phyloP scores from a whole-genome alignment of 92 coral and sea anemone genomes.

The Zoanthus sansibaricus region DNA sequence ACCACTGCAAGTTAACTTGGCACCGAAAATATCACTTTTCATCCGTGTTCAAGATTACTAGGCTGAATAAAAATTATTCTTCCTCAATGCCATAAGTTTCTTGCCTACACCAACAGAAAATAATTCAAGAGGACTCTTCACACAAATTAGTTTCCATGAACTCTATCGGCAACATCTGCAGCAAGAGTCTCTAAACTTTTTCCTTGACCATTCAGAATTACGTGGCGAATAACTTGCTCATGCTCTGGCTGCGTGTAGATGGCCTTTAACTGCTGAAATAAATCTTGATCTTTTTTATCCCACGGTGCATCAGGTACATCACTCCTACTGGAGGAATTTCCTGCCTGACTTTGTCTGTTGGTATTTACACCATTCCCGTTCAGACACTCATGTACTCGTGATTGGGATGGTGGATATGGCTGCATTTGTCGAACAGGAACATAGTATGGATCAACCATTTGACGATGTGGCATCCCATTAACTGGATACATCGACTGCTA shows the following conservation, averaged over 20 bases:
- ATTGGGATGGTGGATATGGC: conserved; percentile 12
- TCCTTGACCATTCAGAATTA: neutral
- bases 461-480: conserved; percentile 23
- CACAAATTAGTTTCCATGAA: neutral
- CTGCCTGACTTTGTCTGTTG: neutral
- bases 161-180: neutral
- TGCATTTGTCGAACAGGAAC: conserved; percentile 33
- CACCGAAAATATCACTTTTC: too few species aligned
- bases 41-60: too few species aligned
- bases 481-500: conserved; percentile 24
- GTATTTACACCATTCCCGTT: neutral
- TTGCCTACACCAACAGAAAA: neutral
- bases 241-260: conserved; percentile 22
- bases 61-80: too few species aligned
- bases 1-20: too few species aligned
- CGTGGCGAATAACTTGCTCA: neutral
- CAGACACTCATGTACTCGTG: neutral
- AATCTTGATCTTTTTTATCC: conserved; percentile 7
- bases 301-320: conserved; percentile 40
- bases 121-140: neutral
- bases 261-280: conserved; percentile 11
- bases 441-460: conserved; percentile 21
- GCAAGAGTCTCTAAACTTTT: neutral
- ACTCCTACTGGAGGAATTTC: neutral
- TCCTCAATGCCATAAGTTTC: neutral